These are phyloP conservation scores for Chrosomus eos DNA, from an alignment of 2,797 vertebrate genomes.

Conservation along the genomic window DNA sequence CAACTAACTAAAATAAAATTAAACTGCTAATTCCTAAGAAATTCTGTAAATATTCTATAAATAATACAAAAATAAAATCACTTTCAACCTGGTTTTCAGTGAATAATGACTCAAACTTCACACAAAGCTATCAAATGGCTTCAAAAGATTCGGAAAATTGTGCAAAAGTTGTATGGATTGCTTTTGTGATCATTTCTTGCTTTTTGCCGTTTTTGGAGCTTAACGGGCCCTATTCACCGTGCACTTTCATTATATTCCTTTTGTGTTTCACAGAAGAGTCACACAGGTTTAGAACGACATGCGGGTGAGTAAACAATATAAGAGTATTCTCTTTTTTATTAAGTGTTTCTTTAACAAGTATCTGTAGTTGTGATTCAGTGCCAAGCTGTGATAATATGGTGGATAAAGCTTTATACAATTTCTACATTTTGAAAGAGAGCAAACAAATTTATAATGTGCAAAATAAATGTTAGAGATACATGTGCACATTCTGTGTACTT, in stretches of 20 bases:
- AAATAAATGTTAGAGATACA: not conserved
- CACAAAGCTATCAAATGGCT: not conserved
- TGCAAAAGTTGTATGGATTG: too few relatives aligned
- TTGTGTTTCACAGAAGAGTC: not conserved
- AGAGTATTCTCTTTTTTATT: not conserved
- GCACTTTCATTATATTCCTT: not conserved
- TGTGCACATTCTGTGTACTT: not conserved
- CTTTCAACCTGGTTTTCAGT: not conserved
- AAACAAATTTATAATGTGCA: not conserved
- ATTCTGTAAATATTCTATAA: not conserved
- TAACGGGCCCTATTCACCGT: not conserved
- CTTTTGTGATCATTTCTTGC: not conserved
- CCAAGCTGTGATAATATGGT: not conserved
- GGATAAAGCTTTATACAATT: not conserved
- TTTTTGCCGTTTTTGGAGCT: not conserved
- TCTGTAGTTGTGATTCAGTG: not conserved
- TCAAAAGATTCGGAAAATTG: not conserved
- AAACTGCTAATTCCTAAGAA: not conserved
- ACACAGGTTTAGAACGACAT: not conserved
- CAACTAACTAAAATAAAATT: not conserved
- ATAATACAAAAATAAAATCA: not conserved
- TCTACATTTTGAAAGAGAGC: not conserved
- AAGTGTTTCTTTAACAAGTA: not conserved
- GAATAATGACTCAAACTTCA: not conserved
- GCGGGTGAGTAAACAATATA: not conserved